Evolutionary conservation across 2,113 vertebrate genomes (phyloP), one percentile per base, ranked within the genome.

Genomic region (Protomyctophum bolini): DNA sequence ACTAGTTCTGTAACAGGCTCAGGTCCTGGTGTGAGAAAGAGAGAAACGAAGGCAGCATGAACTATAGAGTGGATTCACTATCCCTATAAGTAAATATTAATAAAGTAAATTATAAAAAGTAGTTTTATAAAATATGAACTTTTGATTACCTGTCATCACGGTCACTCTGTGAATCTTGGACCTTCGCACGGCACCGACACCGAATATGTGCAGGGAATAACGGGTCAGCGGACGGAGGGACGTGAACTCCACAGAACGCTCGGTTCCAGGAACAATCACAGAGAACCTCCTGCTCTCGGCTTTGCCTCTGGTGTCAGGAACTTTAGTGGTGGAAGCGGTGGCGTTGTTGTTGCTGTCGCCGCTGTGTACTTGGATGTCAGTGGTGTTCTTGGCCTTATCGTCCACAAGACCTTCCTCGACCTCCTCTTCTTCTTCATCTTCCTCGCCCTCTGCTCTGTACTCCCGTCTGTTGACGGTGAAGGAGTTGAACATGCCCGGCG

Each of bases 401-500:
- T 61, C 73, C 3, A 41, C 3, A 41, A 41, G 33, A 28, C 52
- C 79, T 41, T 82, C 75, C 50, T 80, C 55, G 55, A 86, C 83
- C 48, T 85, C 85, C 28, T 81, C 87, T 48, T 78, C 73, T 0
- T 74, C 74, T 6, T 80, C 86, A 0, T 82, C 77, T 58, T 82
- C 76, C 1, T 82, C 75, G 0, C 72, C 85, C 51, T 80, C 89
- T 6, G 63, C 33, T 51, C 45, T 63, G 10, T 87, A 82, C 63
- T 92, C 90, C 79, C 72, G 89, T 70, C 87, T 85, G 66, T 87
- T 83, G 57, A 94, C 85, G 1, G 91, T 93, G 50, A 95, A 95
- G 74, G 93, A 93, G 58, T 93, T 93, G 74, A 95, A 95, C 55
- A 91, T 85, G 47, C 90, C 92, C 67, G 92, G 90, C 0, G 92